Percentiles rank a stretch among this genome's conserved stretches.
Evolutionary conservation across 2,797 vertebrate species (phyloP).

Genomic region (Clangula hyemalis): DNA sequence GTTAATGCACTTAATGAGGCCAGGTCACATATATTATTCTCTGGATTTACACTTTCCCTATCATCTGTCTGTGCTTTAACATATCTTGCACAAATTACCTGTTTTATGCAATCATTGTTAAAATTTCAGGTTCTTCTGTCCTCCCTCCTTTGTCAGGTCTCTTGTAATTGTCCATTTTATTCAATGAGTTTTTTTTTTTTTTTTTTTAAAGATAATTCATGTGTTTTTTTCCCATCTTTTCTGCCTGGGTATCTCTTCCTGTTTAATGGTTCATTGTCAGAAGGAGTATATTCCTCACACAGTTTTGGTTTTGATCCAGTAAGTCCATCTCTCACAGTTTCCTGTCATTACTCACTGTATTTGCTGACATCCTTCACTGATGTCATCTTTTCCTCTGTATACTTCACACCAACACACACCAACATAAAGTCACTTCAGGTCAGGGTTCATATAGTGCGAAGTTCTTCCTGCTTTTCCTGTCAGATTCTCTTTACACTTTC

Average conservation of each 20-base stretch:
- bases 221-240: background rate
- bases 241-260: background rate
- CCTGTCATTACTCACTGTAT: constrained; percentile 44
- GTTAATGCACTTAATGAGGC: constrained; percentile 36
- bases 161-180: background rate
- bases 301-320: constrained; percentile 43
- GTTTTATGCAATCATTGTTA: background rate
- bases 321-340: constrained; percentile 9
- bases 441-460: constrained; percentile 30
- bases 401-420: background rate
- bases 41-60: constrained; percentile 16
- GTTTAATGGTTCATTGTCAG: background rate
- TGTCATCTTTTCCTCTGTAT: constrained; percentile 45
- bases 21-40: background rate
- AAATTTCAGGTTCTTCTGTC: background rate
- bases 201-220: background rate
- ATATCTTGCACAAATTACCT: background rate
- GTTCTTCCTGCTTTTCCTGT: constrained; percentile 37
- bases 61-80: background rate
- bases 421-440: constrained; percentile 35
- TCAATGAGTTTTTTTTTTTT: background rate
- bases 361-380: constrained; percentile 35
- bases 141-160: background rate
- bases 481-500: constrained; percentile 21
- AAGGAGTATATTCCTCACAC: background rate